phyloP scores from a whole-genome alignment of 1,140 invertebrate species.

The Papilio helenus region DNA sequence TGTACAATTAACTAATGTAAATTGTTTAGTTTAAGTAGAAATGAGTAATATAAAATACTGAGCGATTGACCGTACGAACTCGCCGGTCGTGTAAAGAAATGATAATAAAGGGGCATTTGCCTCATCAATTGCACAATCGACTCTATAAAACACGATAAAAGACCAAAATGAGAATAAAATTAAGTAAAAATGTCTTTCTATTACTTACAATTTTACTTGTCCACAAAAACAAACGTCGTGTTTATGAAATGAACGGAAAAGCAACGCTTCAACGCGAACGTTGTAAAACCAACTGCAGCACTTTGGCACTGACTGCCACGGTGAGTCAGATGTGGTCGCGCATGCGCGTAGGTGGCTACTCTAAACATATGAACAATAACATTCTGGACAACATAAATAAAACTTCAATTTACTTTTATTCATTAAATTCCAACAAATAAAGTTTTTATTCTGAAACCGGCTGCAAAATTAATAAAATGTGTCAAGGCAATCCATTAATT shows the following conservation, averaged over 20 bases:
- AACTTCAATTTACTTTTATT: neutral
- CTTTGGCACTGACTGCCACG: neutral
- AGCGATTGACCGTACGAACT: neutral
- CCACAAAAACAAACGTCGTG: conserved; percentile 24
- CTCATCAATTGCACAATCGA: neutral
- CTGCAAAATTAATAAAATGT: conserved; percentile 16
- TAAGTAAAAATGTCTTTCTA: neutral
- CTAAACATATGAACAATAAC: neutral
- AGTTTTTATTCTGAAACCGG: neutral
- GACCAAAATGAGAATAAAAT: neutral
- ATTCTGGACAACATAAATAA: conserved; percentile 9
- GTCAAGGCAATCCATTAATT: conserved; percentile 16
- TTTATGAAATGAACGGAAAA: conserved; percentile 12
- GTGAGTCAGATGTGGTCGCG: conserved; percentile 33
- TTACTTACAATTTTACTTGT: conserved; percentile 26
- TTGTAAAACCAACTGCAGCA: conserved; percentile 28
- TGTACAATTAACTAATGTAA: neutral
- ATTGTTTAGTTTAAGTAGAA: neutral
- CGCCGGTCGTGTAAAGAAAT: neutral
- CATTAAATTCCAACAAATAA: neutral
- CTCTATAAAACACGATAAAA: neutral
- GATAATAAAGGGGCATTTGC: neutral
- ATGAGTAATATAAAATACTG: neutral
- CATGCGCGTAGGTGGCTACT: conserved; percentile 35
- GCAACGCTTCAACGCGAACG: conserved; percentile 10